Percentiles rank a stretch among this genome's conserved stretches.
Evolutionary conservation across 2,888 invertebrate genomes (phyloP).

Genomic region (Eilema caniola): DNA sequence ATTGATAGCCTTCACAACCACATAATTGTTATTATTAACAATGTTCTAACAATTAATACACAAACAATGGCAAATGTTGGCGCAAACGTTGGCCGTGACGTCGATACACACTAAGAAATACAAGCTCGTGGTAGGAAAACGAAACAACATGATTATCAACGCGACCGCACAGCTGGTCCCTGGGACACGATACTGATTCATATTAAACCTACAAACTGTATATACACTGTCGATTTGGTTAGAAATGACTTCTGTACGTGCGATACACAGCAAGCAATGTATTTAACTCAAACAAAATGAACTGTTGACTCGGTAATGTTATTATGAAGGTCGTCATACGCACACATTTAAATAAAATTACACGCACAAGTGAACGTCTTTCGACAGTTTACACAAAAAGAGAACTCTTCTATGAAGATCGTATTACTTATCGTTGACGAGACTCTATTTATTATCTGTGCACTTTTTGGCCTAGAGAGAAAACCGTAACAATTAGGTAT

Average conservation of each 20-base stretch:
- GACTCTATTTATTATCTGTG: constrained; percentile 42
- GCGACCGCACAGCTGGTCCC: constrained; percentile 73
- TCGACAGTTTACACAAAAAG: constrained; percentile 58
- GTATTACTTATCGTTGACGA: constrained; percentile 50
- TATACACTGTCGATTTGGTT: constrained; percentile 51
- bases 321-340: constrained; percentile 45
- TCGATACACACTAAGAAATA: constrained; percentile 58
- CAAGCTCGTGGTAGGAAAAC: constrained; percentile 72
- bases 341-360: constrained; percentile 48
- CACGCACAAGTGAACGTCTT: constrained; percentile 51
- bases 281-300: neutral
- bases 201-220: constrained; percentile 24
- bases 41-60: constrained; percentile 23
- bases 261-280: constrained; percentile 21
- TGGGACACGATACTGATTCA: constrained; percentile 44
- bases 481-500: too few relatives aligned
- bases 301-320: neutral
- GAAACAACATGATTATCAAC: constrained; percentile 77
- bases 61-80: constrained; percentile 43
- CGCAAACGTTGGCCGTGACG: constrained; percentile 51
- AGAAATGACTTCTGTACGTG: accelerated
- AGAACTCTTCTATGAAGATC: constrained; percentile 63
- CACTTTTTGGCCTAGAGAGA: neutral
- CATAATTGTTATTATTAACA: constrained; percentile 33
- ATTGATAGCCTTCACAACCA: constrained; percentile 20